Percentiles rank a stretch among this genome's conserved stretches.
Evolutionary conservation across 2,797 vertebrate genomes (phyloP).

Genomic region (Lemur catta): DNA sequence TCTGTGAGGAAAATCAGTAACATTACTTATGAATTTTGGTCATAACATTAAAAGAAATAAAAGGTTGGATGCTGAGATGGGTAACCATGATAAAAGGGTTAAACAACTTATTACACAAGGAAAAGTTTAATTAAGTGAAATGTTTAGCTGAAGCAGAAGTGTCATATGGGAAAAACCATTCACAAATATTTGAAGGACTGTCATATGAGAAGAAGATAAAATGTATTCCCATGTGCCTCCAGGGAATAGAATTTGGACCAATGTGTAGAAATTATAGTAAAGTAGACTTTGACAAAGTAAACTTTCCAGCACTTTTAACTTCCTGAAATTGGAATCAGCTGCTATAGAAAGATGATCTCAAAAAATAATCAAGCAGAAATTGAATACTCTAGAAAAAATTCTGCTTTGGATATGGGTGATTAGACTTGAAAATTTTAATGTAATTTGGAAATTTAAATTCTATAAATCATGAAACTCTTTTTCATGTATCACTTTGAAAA

Average conservation of each 20-base stretch:
- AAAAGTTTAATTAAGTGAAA: conserved; percentile 49
- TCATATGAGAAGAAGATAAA: neutral
- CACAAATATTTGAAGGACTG: conserved; percentile 38
- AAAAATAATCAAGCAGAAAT: conserved; percentile 33
- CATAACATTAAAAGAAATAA: neutral
- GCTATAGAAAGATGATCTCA: neutral
- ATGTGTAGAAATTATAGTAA: neutral
- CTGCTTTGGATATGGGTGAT: neutral
- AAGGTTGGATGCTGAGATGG: neutral
- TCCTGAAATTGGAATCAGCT: conserved; percentile 4
- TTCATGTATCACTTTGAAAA: conserved; percentile 32
- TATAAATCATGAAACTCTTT: neutral
- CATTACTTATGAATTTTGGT: neutral
- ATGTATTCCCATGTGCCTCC: neutral
- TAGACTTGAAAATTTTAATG: conserved; percentile 32
- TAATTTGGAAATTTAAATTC: conserved; percentile 44
- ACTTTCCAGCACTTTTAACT: neutral
- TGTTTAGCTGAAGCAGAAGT: neutral
- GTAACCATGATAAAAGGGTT: neutral
- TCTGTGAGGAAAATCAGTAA: neutral
- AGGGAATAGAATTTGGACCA: neutral
- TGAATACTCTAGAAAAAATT: conserved; percentile 20
- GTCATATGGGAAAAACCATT: conserved; percentile 24
- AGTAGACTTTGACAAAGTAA: neutral
- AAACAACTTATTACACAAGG: neutral